Conservation (phyloP, 23 tunicate species). For the Halocynthia roretzi region DNA sequence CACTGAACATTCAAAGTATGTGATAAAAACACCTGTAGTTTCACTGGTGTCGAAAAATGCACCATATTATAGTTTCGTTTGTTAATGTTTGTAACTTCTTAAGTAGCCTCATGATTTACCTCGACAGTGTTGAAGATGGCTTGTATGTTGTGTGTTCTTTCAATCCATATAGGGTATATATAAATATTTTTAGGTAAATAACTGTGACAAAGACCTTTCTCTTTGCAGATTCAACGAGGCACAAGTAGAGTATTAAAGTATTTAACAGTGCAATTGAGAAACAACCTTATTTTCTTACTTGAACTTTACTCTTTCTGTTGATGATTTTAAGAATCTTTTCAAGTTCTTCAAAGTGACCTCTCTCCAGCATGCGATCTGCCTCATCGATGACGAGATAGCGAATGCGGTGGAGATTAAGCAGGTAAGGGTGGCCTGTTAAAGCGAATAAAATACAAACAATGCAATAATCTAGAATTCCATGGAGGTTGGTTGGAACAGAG, state of each 20-base stretch:
- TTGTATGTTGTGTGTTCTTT: too few relatives aligned
- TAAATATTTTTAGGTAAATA: neutral
- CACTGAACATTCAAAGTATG: neutral
- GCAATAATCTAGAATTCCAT: neutral
- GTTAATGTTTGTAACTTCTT: too few relatives aligned
- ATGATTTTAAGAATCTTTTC: constrained; percentile 46
- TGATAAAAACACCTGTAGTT: too few relatives aligned
- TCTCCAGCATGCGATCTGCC: constrained; percentile 96
- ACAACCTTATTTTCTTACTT: constrained; percentile 17
- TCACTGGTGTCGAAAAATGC: too few relatives aligned
- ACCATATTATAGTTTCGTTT: too few relatives aligned
- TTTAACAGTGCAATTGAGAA: neutral
- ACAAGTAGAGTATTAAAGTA: neutral
- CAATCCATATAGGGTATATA: too few relatives aligned
- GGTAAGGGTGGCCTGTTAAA: constrained; percentile 48
- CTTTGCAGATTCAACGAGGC: neutral
- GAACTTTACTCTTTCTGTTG: constrained; percentile 27
- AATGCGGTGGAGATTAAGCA: constrained; percentile 38
- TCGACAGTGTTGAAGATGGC: too few relatives aligned
- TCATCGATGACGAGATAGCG: constrained; percentile 91
- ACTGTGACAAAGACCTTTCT: neutral
- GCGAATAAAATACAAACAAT: neutral
- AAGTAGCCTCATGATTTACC: too few relatives aligned
- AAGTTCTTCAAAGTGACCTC: constrained; percentile 94
- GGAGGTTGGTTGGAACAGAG: neutral